These are phyloP conservation scores for Numenius arquata DNA, from an alignment of 2,113 vertebrate species.

Conservation along the genomic window DNA sequence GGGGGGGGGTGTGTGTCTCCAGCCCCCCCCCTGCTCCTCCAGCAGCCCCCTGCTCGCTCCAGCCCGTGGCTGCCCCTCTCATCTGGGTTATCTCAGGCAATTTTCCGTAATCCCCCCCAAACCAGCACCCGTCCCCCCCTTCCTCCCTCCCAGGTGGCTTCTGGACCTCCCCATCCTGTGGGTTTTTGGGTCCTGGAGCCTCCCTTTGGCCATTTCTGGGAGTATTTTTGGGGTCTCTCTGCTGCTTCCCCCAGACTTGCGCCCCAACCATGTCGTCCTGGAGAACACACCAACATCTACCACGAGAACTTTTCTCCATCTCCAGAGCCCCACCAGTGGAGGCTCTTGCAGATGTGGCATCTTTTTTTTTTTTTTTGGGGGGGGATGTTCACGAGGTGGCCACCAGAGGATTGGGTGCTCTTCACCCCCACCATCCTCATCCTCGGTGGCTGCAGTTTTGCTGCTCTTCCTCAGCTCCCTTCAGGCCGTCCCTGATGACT, in stretches of 20 bases:
- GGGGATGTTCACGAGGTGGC: neutral
- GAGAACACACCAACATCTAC: accelerated
- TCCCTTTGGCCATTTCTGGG: neutral
- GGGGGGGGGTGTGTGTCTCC: neutral
- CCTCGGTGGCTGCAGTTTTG: neutral
- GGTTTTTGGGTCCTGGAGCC: neutral
- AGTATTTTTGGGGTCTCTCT: neutral
- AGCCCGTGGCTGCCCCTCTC: neutral
- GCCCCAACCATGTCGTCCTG: accelerated
- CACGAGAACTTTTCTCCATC: accelerated
- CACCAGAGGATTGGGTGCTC: neutral
- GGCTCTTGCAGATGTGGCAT: neutral
- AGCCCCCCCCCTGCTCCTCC: neutral
- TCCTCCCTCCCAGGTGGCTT: neutral
- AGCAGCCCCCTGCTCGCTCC: neutral
- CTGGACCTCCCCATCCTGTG: neutral
- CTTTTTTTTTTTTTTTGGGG: neutral
- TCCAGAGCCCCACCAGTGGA: neutral
- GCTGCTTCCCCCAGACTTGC: neutral
- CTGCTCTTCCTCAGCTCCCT: neutral
- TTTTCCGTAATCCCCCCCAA: neutral
- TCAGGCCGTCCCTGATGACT: neutral
- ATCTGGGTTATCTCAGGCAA: too few relatives aligned
- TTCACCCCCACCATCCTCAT: neutral
- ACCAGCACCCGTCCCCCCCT: neutral